Evolutionary conservation across 2,113 vertebrate genomes (phyloP).

Genomic region (Aix galericulata): DNA sequence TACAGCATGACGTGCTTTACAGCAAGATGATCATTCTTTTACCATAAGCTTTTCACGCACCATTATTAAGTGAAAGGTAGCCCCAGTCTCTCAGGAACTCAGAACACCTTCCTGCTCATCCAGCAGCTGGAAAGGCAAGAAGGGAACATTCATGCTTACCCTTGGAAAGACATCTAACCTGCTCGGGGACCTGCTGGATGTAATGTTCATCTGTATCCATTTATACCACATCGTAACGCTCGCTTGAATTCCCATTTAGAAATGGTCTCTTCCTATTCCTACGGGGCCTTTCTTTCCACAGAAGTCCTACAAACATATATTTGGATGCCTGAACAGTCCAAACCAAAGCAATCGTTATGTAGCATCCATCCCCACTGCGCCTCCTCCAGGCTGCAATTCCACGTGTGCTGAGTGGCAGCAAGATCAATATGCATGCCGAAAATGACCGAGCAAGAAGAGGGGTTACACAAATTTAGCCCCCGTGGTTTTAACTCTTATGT

Average conservation of each 20-base stretch:
- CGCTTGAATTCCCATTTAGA: slow-evolving; percentile 41
- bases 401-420: neutral
- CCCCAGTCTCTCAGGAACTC: neutral
- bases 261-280: slow-evolving; percentile 12
- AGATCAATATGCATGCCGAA: neutral
- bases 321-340: slow-evolving; percentile 31
- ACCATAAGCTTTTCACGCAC: neutral
- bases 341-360: neutral
- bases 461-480: neutral
- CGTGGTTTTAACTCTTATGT: neutral
- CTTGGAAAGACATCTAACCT: neutral
- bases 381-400: neutral
- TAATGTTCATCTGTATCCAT: neutral
- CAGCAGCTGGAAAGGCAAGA: neutral
- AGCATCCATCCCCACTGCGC: neutral
- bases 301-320: slow-evolving; percentile 17
- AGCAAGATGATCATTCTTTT: neutral
- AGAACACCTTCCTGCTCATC: neutral
- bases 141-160: neutral
- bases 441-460: neutral
- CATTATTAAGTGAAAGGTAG: neutral
- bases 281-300: slow-evolving; percentile 34
- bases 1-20: neutral
- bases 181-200: neutral
- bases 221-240: slow-evolving; percentile 9